Conservation (phyloP, 2,888 invertebrate genomes). For the Plebejus melissa region DNA sequence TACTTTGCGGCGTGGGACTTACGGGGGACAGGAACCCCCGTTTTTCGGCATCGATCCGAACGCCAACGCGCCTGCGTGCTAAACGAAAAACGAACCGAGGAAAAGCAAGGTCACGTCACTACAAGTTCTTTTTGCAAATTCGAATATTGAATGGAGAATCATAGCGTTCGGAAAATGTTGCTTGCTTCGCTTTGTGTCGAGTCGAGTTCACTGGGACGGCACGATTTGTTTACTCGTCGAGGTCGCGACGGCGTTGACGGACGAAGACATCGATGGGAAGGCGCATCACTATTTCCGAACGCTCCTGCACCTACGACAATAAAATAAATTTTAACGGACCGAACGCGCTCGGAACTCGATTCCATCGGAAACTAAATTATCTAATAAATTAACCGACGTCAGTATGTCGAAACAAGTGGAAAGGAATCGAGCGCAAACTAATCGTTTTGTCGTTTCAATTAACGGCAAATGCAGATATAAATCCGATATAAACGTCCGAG, state of each 20-base stretch:
- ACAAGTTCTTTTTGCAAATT: constrained; percentile 73
- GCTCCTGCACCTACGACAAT: background rate
- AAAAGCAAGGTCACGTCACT: constrained; percentile 75
- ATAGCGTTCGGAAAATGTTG: constrained; percentile 60
- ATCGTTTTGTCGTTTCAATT: constrained; percentile 62
- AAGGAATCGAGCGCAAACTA: constrained; percentile 53
- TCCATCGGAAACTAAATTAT: constrained; percentile 56
- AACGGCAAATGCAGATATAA: constrained; percentile 54
- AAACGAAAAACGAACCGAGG: constrained; percentile 71
- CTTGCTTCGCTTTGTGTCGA: constrained; percentile 47
- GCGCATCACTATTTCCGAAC: constrained; percentile 11
- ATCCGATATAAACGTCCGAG: constrained; percentile 44
- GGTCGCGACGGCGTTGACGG: constrained; percentile 32
- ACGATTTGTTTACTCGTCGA: constrained; percentile 36
- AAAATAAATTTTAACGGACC: constrained; percentile 23
- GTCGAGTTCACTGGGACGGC: constrained; percentile 54
- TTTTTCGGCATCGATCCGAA: constrained; percentile 76
- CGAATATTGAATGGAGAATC: constrained; percentile 74
- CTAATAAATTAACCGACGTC: constrained; percentile 58
- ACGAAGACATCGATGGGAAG: constrained; percentile 1
- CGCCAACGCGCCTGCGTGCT: constrained; percentile 72
- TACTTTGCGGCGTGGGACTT: constrained; percentile 64
- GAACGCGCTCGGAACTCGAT: constrained; percentile 30
- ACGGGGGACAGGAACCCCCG: constrained; percentile 60
- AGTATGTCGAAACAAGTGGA: constrained; percentile 49